Conservation (phyloP, 1,140 invertebrate species). For the Aleiodes sp. region DNA sequence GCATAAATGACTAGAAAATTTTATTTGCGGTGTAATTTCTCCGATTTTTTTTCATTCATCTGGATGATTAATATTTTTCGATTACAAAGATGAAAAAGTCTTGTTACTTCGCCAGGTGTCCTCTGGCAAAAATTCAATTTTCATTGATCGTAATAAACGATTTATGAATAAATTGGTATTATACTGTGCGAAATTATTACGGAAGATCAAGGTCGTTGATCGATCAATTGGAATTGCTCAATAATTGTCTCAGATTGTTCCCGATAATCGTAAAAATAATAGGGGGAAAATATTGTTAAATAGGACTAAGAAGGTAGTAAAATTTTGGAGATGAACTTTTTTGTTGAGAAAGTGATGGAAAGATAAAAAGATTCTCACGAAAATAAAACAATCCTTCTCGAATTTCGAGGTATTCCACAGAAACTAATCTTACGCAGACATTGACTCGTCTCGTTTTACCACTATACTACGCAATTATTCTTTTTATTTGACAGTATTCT, state of each 20-base stretch:
- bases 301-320: no score
- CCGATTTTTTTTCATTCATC: background rate
- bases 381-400: no score
- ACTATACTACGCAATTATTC: no score
- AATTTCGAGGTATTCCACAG: no score
- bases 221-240: background rate
- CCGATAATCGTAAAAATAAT: no score
- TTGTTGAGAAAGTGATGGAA: no score
- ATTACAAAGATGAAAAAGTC: background rate
- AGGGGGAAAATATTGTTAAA: no score
- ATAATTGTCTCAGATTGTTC: background rate
- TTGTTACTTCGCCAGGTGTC: background rate
- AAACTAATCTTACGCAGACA: no score
- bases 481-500: no score
- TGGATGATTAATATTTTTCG: conserved; percentile 15
- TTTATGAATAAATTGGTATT: background rate
- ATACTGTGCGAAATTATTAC: background rate
- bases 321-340: no score
- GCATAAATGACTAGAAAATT: conserved; percentile 23
- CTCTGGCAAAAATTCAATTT: background rate
- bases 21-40: conserved; percentile 20
- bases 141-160: background rate
- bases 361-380: no score
- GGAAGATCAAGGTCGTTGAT: background rate
- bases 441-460: no score